Evolutionary conservation across 1,140 invertebrate species (phyloP), one percentile per base, ranked within the genome.

Genomic region (Apis florea): DNA sequence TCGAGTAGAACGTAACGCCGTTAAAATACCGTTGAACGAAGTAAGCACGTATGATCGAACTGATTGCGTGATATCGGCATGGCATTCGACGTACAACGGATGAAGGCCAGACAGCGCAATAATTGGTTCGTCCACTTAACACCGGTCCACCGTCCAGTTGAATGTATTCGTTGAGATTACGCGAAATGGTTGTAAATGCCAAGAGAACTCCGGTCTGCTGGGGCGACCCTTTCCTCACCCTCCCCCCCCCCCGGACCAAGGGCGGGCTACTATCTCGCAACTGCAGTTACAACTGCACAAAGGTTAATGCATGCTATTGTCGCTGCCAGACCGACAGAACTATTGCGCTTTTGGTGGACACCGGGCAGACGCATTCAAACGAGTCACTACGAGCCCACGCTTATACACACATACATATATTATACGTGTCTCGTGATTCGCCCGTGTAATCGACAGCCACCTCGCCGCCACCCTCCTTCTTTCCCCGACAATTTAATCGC

Each of bases 241-340:
- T 24, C 64, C 64, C 75, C 58, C 58, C 58, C 67, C 64, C 75
- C 31, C 64, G 53, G 83, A n/a, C n/a, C 73, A 85, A 85, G 83
- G 88, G 86, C 82, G 85, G 89, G 88, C 90, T 84, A 89, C 92
- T 93, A 93, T 93, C 92, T 92, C 91, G 87, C 89, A 90, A 92
- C 91, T 93, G 92, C 92, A 92, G 92, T 93, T 93, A 93, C 91
- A 92, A 93, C 87, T 93, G 91, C 90, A 93, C 91, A 93, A 93
- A 93, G 92, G 92, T 93, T 93, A 93, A 93, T 93, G 92, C 92
- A 92, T 89, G 89, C 92, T 84, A 93, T 93, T 93, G 93, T 93
- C 92, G 89, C 82, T 90, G 91, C 84, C 87, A 89, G 91, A 90
- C 91, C 90, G 86, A 89, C 89, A 92, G 91, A 92, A 93, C 91